phyloP scores from a whole-genome alignment of 2,888 invertebrate species.

The Myopa tessellatipennis region DNA sequence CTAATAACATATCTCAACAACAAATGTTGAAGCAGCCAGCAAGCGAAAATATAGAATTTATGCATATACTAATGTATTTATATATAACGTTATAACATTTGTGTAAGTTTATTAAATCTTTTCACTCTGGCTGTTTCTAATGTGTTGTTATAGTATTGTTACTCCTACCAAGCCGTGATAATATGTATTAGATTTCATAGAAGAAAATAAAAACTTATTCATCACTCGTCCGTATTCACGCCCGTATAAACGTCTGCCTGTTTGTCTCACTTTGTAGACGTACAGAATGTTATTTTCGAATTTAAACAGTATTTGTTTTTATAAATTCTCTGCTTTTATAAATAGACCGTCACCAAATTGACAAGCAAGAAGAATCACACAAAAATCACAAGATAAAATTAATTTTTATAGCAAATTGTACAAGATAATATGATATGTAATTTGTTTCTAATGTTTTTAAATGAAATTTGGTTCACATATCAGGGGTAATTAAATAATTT shows the following conservation, averaged over 20 bases:
- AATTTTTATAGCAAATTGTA: too few species aligned
- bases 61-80: background rate
- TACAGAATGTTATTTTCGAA: background rate
- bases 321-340: background rate
- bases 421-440: too few species aligned
- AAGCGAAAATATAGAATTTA: background rate
- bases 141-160: too few species aligned
- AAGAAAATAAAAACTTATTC: too few species aligned
- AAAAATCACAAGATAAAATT: too few species aligned
- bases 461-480: too few species aligned
- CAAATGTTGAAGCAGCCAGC: background rate
- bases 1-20: background rate
- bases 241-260: background rate
- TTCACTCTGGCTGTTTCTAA: too few species aligned
- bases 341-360: conserved; percentile 14
- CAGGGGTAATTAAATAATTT: too few species aligned
- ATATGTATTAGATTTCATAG: too few species aligned
- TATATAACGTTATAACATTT: background rate
- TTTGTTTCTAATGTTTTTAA: too few species aligned
- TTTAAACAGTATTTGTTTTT: background rate
- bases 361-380: background rate
- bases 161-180: too few species aligned
- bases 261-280: background rate
- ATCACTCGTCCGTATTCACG: too few species aligned
- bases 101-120: background rate